Base-by-base conservation (phyloP, 2,113 vertebrate genomes). In the Poicephalus meyeri region DNA sequence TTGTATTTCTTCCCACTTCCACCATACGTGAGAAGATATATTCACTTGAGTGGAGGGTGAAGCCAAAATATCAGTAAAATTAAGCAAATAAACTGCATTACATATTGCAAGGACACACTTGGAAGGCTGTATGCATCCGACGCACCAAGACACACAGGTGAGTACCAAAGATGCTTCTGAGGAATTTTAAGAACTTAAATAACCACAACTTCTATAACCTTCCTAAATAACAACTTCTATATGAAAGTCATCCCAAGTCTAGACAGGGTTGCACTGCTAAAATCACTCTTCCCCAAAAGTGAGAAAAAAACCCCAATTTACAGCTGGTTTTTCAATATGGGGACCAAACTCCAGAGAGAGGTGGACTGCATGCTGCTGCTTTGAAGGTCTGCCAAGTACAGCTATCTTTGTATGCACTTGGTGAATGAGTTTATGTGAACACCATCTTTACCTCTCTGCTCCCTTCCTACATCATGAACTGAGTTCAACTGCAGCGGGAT, bases 401-500 rank as follows among this genome's bases (percentile, higher is more conserved):
- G 17, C 9, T 3, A 26, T n/a, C 24, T 70, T 4, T 29, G 66
- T 6, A 33, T 44, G 41, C 41, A 11, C 6, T 39, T 19, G 2
- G 31, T 16, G 14, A 13, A 0, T 3, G 74, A 49, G 19, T 15
- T 66, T 17, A 8, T 3, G 4, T 0, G 39, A 49, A 21, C n/a
- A 35, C 0, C 42, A 15, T 63, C 66, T 16, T 49, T 63, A 58
- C 76, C 21, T 13, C 26, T 10, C 42, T 5, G 60, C 31, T 55
- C 49, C 49, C 7, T 35, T 66, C 35, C 41, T 16, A 7, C 37
- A 6, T 1, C 41, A 55, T 2, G 31, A 53, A 4, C 37, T 2
- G 23, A 33, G 37, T 21, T 17, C 41, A 18, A 4, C 1, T 29
- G 29, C 58, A 26, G 60, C 50, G 16, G 58, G 60, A 35, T 42